Evolutionary conservation across 2,113 vertebrate species (phyloP), one percentile per base, ranked within the genome.

Genomic region (Ursus arctos): DNA sequence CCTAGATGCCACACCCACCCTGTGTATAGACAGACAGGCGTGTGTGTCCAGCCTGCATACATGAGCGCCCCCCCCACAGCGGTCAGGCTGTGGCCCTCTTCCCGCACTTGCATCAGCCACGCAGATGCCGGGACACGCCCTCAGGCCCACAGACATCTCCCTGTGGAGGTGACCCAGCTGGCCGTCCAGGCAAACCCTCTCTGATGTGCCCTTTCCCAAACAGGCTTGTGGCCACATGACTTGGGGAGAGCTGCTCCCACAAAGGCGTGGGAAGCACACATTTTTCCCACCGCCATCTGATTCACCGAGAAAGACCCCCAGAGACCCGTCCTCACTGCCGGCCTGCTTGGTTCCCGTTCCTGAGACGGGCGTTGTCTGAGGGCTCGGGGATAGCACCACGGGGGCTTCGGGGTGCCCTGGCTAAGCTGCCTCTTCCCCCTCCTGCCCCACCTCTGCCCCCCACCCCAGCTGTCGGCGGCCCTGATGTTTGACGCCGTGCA

Each of bases 401-500:
- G 15, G 33, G 21, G n/a, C 77, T 74, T 28, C 0, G 1, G 22
- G 59, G 26, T 4, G 69, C 49, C 76, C 36, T 9, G 21, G 31
- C 85, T 94, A 7, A 71, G 40, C 61, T 31, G 22, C 28, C 13
- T 43, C 63, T 85, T 33, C 63, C 24, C 57, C 31, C 11, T 8
- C 40, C 2, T 1, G 0, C 59, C 10, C 18, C 4, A 0, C 67
- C 65, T 47, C 69, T 9, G 4, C 21, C 40, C 28, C 33, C 22
- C 24, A 10, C 12, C 2, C 21, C 97, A 99, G 99, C 98, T 99
- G 47, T 99, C 99, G 0, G 99, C 99, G 0, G 99, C 99, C 0
- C 98, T 99, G 97, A 99, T 99, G 99, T 99, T 99, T 10, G 99
- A 99, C 0, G 99, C 99, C 0, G 99, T 99, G 0, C 99, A 99